Base-by-base conservation (phyloP, 92 coral and sea anemone species). In the Zoanthus gigantus region DNA sequence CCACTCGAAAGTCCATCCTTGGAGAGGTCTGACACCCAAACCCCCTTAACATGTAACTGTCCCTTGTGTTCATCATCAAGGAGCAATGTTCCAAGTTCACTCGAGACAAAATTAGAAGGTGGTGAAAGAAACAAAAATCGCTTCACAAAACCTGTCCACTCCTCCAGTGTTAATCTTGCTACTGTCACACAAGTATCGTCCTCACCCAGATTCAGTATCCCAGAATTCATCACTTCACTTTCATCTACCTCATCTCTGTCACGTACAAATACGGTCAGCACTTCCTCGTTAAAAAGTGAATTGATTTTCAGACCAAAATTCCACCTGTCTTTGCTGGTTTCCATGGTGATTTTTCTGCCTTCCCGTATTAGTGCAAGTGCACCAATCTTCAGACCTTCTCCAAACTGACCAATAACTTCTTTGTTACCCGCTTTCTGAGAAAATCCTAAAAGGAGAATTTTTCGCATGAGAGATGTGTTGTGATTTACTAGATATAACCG, bases 371-470 rank as follows among this genome's bases (percentile, higher is more conserved):
- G 88, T 15, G 92, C 92, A 6, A 90, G 76, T 18, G 92, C 89
- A 15, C 92, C 92, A 76, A 90, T 86, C 88, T 90, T 90, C 17
- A 90, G 89, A 28, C 92, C 92, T 57, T 90, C 92, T 13, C 92
- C 92, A 85, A 90, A 90, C 60, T 90, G 89, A 1, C 92, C 92
- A 45, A 90, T 90, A n/a, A 90, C 92, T 31, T 90, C 92, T 50
- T 90, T 90, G 86, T 61, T 90, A 7, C 76, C 46, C 17, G 92
- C 86, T 32, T 90, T 90, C 69, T 90, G 86, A n/a, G 92, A 90
- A 78, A 84, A 90, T 0, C 92, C 92, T 6, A 90, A 89, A 44
- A 90, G 92, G 23, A 85, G 77, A 76, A 90, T 88, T 61, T 90
- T 90, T n/a, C 90, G 71, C 86, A 58, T 46, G 34, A 90, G 92